Conservation (phyloP, 2,113 vertebrate species). For the Cyprinus carpio region DNA sequence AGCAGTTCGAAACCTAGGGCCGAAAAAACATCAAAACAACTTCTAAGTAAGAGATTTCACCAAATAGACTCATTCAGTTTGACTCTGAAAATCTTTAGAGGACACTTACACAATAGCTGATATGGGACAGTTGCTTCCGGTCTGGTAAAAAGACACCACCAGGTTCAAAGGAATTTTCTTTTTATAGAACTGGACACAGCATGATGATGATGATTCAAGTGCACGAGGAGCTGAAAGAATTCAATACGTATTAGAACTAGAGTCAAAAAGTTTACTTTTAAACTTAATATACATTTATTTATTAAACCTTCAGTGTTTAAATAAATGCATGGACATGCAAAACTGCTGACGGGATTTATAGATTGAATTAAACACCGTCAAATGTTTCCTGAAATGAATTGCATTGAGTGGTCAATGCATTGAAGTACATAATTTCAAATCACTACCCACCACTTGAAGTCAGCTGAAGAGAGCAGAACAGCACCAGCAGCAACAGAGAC, state of each 20-base stretch:
- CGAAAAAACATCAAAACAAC: too few species aligned
- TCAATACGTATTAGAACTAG: background rate
- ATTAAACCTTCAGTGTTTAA: too few species aligned
- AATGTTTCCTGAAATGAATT: background rate
- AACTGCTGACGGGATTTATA: too few species aligned
- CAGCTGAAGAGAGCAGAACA: background rate
- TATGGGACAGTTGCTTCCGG: too few species aligned
- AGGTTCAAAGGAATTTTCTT: background rate
- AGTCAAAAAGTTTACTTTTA: background rate
- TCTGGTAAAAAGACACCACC: background rate
- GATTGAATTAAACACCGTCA: too few species aligned
- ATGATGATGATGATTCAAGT: background rate
- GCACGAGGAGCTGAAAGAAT: background rate
- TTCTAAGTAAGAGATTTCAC: too few species aligned
- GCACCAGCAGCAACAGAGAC: background rate
- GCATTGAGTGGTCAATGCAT: background rate
- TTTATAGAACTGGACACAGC: background rate
- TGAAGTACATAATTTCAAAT: background rate
- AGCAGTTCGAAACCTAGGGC: too few species aligned
- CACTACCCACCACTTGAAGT: background rate
- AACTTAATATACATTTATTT: background rate
- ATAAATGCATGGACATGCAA: too few species aligned
- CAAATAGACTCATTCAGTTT: too few species aligned
- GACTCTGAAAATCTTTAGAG: too few species aligned
- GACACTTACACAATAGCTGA: too few species aligned